Base-by-base conservation (phyloP, 2,797 vertebrate genomes). In the Hemibagrus guttatus region DNA sequence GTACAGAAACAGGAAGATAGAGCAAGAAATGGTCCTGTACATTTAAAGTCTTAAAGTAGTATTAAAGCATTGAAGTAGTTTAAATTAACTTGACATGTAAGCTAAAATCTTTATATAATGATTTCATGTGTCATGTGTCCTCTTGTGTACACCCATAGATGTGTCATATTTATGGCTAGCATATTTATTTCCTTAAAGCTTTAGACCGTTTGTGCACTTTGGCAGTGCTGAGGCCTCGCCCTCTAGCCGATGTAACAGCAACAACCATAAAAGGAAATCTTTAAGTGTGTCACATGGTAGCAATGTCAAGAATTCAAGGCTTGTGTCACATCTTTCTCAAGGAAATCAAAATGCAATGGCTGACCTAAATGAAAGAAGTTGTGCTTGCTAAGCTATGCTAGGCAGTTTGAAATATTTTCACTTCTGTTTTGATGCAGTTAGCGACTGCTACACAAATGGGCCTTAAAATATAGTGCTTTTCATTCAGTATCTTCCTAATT, bases 231-330 rank as follows among this genome's bases (percentile, higher is more conserved):
- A 94, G 87, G 92, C 94, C 94, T 93, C 94, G 17, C 95, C 95
- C 93, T 90, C 88, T 91, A 90, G 92, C 76, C 85, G 85, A 90
- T 93, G 91, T 91, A 95, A 95, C 87, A 23, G 92, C 91, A 91
- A 92, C 94, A 21, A 93, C 96, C 96, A 94, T 96, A 96, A 95
- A 96, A 96, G 96, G 96, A 95, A 89, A 95, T 96, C 94, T 96
- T 95, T 96, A 96, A 95, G 92, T 94, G 94, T 94, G 95, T 96
- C 95, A 96, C 95, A 95, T 96, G 95, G 94, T 93, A 95, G 91
- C 93, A 95, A 95, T 95, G 93, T 93, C 92, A 95, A 94, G 95
- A 96, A 96, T 96, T 95, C 92, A 91, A 93, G 90, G 89, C 84
- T 56, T 56, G 80, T 91, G 94, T 96, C 95, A 96, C 95, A 95